These are phyloP conservation scores for Cyprinodon brontotheroides DNA, from an alignment of 2,113 vertebrate genomes.

Conservation along the genomic window DNA sequence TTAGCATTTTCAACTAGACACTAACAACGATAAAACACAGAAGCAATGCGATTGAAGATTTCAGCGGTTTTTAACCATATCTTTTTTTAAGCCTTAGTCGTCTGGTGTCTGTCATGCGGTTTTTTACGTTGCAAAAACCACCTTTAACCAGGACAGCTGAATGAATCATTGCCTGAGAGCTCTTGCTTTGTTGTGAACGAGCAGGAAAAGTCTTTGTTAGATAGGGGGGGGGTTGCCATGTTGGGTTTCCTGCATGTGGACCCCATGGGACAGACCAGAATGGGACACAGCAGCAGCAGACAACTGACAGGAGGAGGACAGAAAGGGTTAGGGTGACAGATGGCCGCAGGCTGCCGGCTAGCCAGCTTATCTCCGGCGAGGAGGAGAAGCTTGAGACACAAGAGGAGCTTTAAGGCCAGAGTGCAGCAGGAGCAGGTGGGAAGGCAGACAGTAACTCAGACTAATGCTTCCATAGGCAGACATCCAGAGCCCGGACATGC, in stretches of 20 bases:
- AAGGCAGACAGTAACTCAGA: conserved; percentile 53
- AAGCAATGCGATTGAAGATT: neutral
- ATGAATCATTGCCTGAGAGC: neutral
- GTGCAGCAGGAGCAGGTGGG: conserved; percentile 63
- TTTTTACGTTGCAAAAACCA: neutral
- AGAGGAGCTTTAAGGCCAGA: conserved; percentile 38
- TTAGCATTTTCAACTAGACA: neutral
- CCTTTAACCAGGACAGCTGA: conserved; percentile 1
- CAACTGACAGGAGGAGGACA: conserved; percentile 50
- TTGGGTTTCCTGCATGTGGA: conserved; percentile 18
- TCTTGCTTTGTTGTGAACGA: conserved; percentile 3
- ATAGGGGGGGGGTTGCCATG: neutral
- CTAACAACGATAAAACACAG: neutral
- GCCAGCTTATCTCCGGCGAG: conserved; percentile 67
- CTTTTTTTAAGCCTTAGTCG: conserved; percentile 1
- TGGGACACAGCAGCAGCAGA: conserved; percentile 51
- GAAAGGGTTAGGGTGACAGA: conserved; percentile 62
- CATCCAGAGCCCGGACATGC: conserved; percentile 27
- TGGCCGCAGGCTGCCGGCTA: conserved; percentile 67
- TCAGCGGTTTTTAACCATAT: neutral
- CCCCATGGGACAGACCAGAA: conserved; percentile 48
- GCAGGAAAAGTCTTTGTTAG: conserved; percentile 29
- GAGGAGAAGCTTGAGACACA: conserved; percentile 56
- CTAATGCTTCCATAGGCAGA: conserved; percentile 65
- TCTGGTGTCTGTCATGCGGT: conserved; percentile 10